phyloP scores from a whole-genome alignment of 2,888 invertebrate species.

The Cryptocephalus primarius region DNA sequence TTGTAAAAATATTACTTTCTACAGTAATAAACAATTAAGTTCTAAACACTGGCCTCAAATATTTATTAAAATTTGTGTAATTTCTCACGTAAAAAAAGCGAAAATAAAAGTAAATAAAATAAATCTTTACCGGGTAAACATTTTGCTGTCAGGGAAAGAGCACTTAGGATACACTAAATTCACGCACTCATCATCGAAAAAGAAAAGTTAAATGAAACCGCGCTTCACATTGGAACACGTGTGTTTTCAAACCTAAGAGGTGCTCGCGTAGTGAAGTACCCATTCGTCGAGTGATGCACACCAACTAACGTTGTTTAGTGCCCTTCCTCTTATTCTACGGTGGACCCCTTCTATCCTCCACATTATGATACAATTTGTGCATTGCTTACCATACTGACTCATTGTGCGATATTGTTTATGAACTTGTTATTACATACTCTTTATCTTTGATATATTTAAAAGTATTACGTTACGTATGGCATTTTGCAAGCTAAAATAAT shows the following conservation, averaged over 20 bases:
- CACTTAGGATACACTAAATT: not conserved
- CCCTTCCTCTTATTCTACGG: constrained; percentile 30
- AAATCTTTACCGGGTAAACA: constrained; percentile 32
- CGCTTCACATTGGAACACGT: constrained; percentile 24
- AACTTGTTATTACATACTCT: not conserved
- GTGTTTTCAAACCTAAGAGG: constrained; percentile 19
- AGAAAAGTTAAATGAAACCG: constrained; percentile 9
- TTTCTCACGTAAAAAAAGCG: too few relatives aligned
- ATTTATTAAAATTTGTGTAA: too few relatives aligned
- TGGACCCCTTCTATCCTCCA: constrained; percentile 29
- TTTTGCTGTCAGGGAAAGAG: constrained; percentile 15
- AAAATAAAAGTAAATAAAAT: not conserved
- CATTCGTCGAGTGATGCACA: constrained; percentile 26
- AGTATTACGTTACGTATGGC: too few relatives aligned
- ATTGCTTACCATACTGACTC: constrained; percentile 5
- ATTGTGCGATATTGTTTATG: constrained; percentile 10
- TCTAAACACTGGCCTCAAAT: too few relatives aligned
- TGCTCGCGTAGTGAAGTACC: constrained; percentile 23
- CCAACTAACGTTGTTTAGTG: constrained; percentile 23
- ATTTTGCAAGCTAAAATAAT: too few relatives aligned
- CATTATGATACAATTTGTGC: constrained; percentile 15
- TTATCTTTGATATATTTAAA: not conserved
- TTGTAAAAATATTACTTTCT: too few relatives aligned
- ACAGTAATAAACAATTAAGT: too few relatives aligned
- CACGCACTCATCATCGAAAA: constrained; percentile 2